Base-by-base conservation (phyloP, 2,888 invertebrate species). In the Eulithis prunata region DNA sequence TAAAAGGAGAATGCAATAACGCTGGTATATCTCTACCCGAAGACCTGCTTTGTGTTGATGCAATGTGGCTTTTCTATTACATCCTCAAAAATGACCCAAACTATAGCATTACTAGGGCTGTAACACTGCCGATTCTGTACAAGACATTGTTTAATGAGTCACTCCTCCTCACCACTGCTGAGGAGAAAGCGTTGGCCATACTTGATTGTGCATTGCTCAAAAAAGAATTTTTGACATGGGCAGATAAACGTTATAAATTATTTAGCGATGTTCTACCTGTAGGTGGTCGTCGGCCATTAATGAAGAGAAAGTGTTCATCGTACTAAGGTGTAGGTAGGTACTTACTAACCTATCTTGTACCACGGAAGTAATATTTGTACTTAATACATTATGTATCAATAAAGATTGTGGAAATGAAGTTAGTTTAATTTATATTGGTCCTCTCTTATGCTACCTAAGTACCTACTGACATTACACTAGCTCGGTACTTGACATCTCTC, bases 31-130 rank as follows among this genome's bases (percentile, higher is more conserved):
- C n/a, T 47, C 49, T 58, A 14, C 43, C 54, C 3, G 47, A 49
- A 32, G 58, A 58, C 28, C 54, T 64, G 28, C 49, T 64, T 43
- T 54, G 41, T 59, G 58, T 43, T 14, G 58, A 64, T 54, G 13
- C 64, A 13, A 54, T 49, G 49, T 54, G 32, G 49, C 28, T 64
- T 13, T 64, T 64, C 12, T 43, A 58, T 43, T 11, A 58, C n/a
- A 51, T 59, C 14, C 14, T 64, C 12, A 64, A 64, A 32, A 53
- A 28, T 11, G 53, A 53, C 0, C n/a, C n/a, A 4, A 12, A 14
- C 14, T 14, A 7, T 12, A 4, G 7, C 6, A 28, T 14, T 36
- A 47, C 11, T 21, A 38, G 13, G 6, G 11, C 46, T 21, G 28
- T 43, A 13, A 53, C n/a, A 6, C 12, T 53, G n/a, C 12, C 8